Percentiles rank a stretch among this genome's conserved stretches.
Evolutionary conservation across 1,140 invertebrate species (phyloP).

Genomic region (Hormaphis cornu): DNA sequence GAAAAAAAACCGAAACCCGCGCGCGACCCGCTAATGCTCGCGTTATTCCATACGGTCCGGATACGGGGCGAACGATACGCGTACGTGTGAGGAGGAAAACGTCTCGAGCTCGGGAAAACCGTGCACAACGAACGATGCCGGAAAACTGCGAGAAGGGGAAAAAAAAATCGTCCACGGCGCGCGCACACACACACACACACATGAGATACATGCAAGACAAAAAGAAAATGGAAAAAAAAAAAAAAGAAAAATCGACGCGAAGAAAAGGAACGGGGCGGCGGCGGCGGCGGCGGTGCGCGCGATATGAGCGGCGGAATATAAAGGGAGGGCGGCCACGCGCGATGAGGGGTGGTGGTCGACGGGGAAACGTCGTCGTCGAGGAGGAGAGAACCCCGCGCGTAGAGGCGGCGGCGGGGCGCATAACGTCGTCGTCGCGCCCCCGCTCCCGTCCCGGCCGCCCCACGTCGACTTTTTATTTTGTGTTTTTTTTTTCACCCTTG

Average conservation of each 20-base stretch:
- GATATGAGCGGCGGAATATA: slow-evolving; percentile 3
- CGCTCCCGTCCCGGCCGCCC: background rate
- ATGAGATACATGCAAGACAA: slow-evolving; percentile 32
- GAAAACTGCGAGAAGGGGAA: slow-evolving; percentile 31
- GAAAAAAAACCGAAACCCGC: background rate
- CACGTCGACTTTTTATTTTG: slow-evolving; percentile 26
- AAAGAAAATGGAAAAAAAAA: slow-evolving; percentile 32
- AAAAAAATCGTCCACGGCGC: slow-evolving; percentile 20
- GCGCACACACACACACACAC: slow-evolving; percentile 22
- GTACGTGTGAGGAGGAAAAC: background rate
- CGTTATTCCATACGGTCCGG: no score
- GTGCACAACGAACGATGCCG: slow-evolving; percentile 31
- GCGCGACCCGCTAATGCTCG: no score
- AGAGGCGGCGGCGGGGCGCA: background rate
- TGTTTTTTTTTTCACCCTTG: slow-evolving; percentile 29
- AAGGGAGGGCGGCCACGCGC: no score
- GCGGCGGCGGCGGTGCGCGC: slow-evolving; percentile 12
- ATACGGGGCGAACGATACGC: no score
- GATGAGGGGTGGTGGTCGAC: no score
- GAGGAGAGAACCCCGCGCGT: no score
- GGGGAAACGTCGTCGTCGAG: no score
- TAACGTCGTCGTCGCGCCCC: background rate
- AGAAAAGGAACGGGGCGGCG: slow-evolving; percentile 27
- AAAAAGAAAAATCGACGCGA: background rate
- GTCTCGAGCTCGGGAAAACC: slow-evolving; percentile 21